These are phyloP conservation scores for Troides oblongomaculatus DNA, from an alignment of 2,888 invertebrate genomes.

Conservation along the genomic window DNA sequence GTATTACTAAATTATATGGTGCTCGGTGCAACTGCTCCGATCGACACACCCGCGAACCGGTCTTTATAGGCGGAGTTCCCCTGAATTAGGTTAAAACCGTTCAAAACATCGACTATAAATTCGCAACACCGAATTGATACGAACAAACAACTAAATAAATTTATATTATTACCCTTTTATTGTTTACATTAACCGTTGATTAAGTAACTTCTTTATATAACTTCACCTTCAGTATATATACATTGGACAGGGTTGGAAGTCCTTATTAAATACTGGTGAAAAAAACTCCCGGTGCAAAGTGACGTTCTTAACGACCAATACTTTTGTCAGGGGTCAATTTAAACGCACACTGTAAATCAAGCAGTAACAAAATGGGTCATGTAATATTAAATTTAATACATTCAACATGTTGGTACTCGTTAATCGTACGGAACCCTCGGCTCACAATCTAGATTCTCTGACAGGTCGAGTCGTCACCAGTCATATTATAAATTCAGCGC, in stretches of 20 bases:
- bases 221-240: neutral
- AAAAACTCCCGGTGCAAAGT: too few relatives aligned
- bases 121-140: neutral
- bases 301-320: constrained; percentile 3
- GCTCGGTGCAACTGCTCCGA: constrained; percentile 30
- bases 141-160: neutral
- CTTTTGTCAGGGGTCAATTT: constrained; percentile 12
- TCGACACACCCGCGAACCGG: constrained; percentile 45
- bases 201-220: neutral
- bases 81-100: constrained; percentile 23
- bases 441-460: constrained; percentile 47
- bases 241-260: too few relatives aligned
- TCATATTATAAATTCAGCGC: constrained; percentile 56
- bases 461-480: constrained; percentile 50
- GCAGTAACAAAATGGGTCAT: constrained; percentile 10
- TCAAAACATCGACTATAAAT: constrained; percentile 12
- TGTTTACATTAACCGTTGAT: neutral
- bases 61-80: constrained; percentile 36
- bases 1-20: constrained; percentile 71
- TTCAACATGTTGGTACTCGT: constrained; percentile 28
- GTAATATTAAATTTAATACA: constrained; percentile 18
- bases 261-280: too few relatives aligned
- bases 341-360: constrained; percentile 7
- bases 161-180: neutral
- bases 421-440: constrained; percentile 44